Conservation (phyloP, 2,797 vertebrate genomes). For the Myripristis jacobus region DNA sequence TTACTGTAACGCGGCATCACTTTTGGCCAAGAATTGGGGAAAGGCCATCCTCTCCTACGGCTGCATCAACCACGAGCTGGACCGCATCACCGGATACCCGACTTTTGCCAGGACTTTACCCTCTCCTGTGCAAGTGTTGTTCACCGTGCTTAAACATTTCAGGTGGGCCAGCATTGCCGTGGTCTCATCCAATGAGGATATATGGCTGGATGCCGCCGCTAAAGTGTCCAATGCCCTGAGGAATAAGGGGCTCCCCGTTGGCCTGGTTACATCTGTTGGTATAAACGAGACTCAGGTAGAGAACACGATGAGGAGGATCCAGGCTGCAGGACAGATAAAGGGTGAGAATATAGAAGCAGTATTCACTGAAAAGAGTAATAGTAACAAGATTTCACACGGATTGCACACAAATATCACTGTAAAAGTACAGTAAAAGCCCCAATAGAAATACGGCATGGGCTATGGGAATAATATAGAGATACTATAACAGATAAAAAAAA, state of each 20-base stretch:
- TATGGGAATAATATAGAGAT: no score
- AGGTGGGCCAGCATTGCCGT: constrained; percentile 85
- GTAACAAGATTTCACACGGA: no score
- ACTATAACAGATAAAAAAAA: no score
- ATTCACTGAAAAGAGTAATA: no score
- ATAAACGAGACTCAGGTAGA: constrained; percentile 80
- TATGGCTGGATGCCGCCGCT: constrained; percentile 82
- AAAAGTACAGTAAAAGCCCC: no score
- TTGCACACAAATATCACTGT: no score
- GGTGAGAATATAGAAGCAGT: constrained; percentile 69
- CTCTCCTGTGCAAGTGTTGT: constrained; percentile 78
- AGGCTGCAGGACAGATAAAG: constrained; percentile 76
- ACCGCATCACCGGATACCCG: constrained; percentile 73
- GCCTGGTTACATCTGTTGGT: constrained; percentile 78
- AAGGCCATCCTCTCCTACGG: constrained; percentile 83
- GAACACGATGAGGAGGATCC: constrained; percentile 75
- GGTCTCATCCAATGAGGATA: constrained; percentile 85
- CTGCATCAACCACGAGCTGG: constrained; percentile 83
- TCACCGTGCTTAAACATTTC: constrained; percentile 82
- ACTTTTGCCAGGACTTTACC: constrained; percentile 80
- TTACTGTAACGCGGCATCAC: constrained; percentile 84
- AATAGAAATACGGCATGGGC: no score
- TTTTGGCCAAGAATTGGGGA: constrained; percentile 84
- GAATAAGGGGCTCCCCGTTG: constrained; percentile 80
- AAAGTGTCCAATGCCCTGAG: constrained; percentile 80